A percentile compares a stretch with the other conserved stretches of the same genome.
Conservation (phyloP, 2,888 invertebrate genomes). For the Nymphalis c-album region DNA sequence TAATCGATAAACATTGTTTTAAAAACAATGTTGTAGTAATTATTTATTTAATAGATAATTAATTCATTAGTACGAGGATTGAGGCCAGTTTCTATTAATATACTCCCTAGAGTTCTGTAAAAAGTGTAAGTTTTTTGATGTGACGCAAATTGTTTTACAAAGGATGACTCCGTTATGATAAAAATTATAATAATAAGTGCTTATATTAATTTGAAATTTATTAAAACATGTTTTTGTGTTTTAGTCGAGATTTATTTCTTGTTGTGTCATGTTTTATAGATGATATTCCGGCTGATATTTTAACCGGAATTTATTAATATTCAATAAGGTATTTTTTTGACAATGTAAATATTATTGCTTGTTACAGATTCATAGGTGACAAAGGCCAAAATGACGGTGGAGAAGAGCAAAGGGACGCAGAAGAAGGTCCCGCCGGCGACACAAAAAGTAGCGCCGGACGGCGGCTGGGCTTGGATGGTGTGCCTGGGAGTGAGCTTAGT, state of each 20-base stretch:
- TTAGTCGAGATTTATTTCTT: too few relatives aligned
- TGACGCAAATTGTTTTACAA: not conserved
- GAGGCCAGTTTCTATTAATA: not conserved
- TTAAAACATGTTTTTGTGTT: too few relatives aligned
- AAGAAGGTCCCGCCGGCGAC: constrained; percentile 68
- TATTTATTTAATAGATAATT: too few relatives aligned
- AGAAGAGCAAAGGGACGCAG: constrained; percentile 71
- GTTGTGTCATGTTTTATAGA: too few relatives aligned
- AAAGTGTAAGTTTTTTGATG: not conserved
- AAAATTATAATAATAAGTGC: too few relatives aligned
- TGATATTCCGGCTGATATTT: too few relatives aligned
- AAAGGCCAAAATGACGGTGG: constrained; percentile 77
- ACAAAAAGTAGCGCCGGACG: constrained; percentile 90
- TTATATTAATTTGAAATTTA: not conserved
- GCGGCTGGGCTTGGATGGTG: constrained; percentile 95
- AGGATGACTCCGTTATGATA: not conserved
- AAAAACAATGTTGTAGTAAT: not conserved
- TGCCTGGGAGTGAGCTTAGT: constrained; percentile 91
- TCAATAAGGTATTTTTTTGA: too few relatives aligned
- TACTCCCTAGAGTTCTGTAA: not conserved
- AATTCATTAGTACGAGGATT: too few relatives aligned
- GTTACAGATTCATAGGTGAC: constrained; percentile 71
- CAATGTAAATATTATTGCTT: not conserved
- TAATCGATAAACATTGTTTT: not conserved
- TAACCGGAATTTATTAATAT: too few relatives aligned